Conservation (phyloP, 2,888 invertebrate genomes). For the Heliconius ismenius region DNA sequence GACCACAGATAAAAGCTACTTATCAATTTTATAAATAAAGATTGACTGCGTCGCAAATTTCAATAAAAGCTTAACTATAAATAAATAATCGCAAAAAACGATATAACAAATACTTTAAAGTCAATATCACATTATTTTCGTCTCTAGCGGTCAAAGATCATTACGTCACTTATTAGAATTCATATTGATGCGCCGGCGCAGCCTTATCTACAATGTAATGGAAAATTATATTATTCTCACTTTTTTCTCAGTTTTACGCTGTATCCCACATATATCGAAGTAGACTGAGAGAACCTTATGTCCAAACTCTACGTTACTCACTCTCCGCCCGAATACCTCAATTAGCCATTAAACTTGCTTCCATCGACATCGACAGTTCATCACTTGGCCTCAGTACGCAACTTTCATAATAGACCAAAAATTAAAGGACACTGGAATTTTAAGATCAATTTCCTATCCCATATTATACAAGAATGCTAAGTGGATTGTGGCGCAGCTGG, state of each 20-base stretch:
- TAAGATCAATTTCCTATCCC: too few species aligned
- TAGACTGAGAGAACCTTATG: not conserved
- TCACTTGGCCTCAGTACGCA: too few species aligned
- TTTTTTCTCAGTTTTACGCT: not conserved
- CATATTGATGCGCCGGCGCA: slow-evolving; percentile 49
- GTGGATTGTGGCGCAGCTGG: too few species aligned
- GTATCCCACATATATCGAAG: not conserved
- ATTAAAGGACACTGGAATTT: too few species aligned
- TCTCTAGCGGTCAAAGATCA: slow-evolving; percentile 61
- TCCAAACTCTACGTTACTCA: not conserved
- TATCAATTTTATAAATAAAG: not conserved
- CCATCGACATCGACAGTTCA: too few species aligned
- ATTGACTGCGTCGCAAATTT: not conserved
- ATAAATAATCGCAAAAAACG: not conserved
- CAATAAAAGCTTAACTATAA: not conserved
- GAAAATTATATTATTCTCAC: not conserved
- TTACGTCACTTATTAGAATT: slow-evolving; percentile 72
- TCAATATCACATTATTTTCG: slow-evolving; percentile 53
- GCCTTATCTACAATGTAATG: slow-evolving; percentile 49
- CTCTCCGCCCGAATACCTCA: not conserved
- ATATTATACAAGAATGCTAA: too few species aligned
- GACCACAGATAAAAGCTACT: not conserved
- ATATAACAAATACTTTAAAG: slow-evolving; percentile 12
- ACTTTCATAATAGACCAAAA: too few species aligned
- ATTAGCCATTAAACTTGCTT: too few species aligned